phyloP scores from a whole-genome alignment of 2,888 invertebrate species.

The Bellardia pandia region DNA sequence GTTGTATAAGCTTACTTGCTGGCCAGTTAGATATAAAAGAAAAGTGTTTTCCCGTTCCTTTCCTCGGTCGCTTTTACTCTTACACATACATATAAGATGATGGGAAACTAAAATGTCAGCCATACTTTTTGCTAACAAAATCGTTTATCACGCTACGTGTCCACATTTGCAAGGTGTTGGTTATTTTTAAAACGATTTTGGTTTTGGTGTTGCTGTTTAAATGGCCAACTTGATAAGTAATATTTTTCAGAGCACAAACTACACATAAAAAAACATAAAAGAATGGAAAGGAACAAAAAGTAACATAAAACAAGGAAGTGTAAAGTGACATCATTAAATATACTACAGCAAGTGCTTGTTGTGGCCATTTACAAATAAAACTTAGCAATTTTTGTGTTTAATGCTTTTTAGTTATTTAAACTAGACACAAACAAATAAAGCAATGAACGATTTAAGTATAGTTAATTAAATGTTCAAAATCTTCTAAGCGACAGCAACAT shows the following conservation, averaged over 20 bases:
- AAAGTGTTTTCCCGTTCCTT: background rate
- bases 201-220: conserved; percentile 14
- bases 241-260: conserved; percentile 2
- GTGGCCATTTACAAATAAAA: background rate
- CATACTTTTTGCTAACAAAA: conserved; percentile 2
- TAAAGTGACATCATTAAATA: conserved; percentile 30
- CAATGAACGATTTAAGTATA: too few species aligned
- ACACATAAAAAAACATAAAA: conserved; percentile 17
- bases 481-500: too few species aligned
- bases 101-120: background rate
- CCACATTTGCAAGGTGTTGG: conserved; percentile 40
- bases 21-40: conserved; percentile 5
- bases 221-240: conserved; percentile 57
- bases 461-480: too few species aligned
- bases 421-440: too few species aligned
- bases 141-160: conserved; percentile 57
- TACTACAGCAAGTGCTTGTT: background rate
- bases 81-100: background rate
- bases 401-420: too few species aligned
- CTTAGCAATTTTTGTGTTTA: too few species aligned
- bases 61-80: background rate
- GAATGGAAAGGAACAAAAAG: background rate
- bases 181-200: conserved; percentile 37
- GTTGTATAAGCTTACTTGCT: background rate
- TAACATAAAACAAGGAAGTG: conserved; percentile 22